A percentile compares a stretch with the other conserved stretches of the same genome.
These are phyloP conservation scores for Eilema griseolum DNA, from an alignment of 2,888 invertebrate genomes.

Conservation along the genomic window DNA sequence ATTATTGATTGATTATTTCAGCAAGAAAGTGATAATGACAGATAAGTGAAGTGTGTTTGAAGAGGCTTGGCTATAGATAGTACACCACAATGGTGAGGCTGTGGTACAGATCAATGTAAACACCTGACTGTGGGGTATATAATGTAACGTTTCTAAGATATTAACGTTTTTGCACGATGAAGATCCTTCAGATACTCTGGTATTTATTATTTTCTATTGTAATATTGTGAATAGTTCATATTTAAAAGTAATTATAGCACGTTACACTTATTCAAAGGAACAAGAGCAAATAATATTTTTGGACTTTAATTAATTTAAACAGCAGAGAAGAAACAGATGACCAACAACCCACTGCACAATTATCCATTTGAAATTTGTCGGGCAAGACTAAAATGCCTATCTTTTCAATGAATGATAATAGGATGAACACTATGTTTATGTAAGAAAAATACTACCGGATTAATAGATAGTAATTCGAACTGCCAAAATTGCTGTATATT, in stretches of 20 bases:
- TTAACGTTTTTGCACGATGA: slow-evolving; percentile 1
- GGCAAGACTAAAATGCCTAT: too few relatives aligned
- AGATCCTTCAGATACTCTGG: slow-evolving; percentile 4
- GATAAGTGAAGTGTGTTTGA: slow-evolving; percentile 1
- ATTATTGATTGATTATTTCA: not conserved
- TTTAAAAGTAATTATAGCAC: not conserved
- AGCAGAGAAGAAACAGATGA: too few relatives aligned
- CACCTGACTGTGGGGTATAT: not conserved
- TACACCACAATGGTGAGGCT: not conserved
- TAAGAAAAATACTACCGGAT: too few relatives aligned
- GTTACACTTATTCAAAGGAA: not conserved
- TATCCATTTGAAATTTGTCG: too few relatives aligned
- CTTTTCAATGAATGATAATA: too few relatives aligned
- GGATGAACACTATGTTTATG: too few relatives aligned
- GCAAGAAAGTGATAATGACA: not conserved
- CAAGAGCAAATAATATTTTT: too few relatives aligned
- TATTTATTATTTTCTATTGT: not conserved
- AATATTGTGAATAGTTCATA: not conserved
- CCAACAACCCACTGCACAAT: too few relatives aligned
- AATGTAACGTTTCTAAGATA: not conserved
- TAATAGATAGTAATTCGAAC: too few relatives aligned
- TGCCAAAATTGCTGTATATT: too few relatives aligned
- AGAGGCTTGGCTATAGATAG: not conserved
- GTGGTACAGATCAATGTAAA: not conserved
- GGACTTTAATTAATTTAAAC: too few relatives aligned